Evolutionary conservation across 2,888 invertebrate genomes (phyloP), one percentile per base, ranked within the genome.

Genomic region (Andrena bicolor): DNA sequence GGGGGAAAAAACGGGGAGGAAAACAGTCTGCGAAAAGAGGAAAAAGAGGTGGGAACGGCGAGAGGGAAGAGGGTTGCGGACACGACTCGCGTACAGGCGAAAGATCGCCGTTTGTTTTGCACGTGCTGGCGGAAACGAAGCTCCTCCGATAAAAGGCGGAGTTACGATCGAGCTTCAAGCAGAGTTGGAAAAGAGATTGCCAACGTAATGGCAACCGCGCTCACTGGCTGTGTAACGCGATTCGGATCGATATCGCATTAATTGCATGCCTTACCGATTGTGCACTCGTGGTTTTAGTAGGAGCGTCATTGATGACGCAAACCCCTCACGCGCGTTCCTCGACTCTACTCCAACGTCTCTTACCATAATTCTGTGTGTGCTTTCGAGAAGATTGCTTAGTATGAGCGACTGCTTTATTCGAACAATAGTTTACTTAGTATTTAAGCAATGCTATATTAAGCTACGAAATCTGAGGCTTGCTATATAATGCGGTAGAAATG

Each of bases 191-290:
- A 84, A 80, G 83, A 86, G 83, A 85, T 82, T 81, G 86, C 75
- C 74, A 74, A 58, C 68, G 83, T 64, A 69, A 77, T 74, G 81
- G 79, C 80, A 73, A 83, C 78, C 80, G 72, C 63, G 80, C 69
- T 72, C 87, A 77, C 71, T 71, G 48, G 49, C 73, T 30, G 60
- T 73, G 85, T 80, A 78, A 85, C 75, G 72, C 85, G 81, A 87
- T 88, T 87, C 77, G 84, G 89, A 90, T 91, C 90, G 86, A 87
- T 91, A 90, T 90, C 91, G 78, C 90, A 90, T 91, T 91, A 90
- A 91, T 91, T 91, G 90, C 91, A 86, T 88, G 86, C 88, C 90
- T 83, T 75, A 82, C 80, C 88, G 83, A 88, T 88, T 88, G 86
- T 88, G 88, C 83, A 74, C 65, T 85, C 80, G 88, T 79, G 84